A percentile compares a stretch with the other conserved stretches of the same genome.
These are phyloP conservation scores for Acanthis flammea DNA, from an alignment of 2,797 vertebrate genomes.

Conservation along the genomic window DNA sequence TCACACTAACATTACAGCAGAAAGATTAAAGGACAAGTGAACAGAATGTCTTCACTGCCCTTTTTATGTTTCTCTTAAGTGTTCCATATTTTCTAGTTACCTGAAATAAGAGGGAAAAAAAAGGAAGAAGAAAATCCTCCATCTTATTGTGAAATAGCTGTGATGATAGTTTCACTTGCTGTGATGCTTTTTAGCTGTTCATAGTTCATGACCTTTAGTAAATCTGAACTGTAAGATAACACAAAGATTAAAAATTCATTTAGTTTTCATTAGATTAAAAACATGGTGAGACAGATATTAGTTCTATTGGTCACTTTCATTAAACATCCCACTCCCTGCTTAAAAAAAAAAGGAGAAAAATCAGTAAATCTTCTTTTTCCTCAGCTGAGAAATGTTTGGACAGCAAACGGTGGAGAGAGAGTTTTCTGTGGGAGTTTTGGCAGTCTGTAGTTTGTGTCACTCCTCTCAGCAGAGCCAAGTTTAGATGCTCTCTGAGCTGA, in stretches of 20 bases:
- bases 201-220: not conserved
- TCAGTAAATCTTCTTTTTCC: not conserved
- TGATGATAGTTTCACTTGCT: conserved; percentile 4
- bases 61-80: not conserved
- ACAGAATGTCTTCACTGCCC: conserved; percentile 20
- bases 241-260: not conserved
- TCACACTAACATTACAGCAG: not conserved
- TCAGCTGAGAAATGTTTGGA: not conserved
- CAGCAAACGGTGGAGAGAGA: not conserved
- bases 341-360: too few relatives aligned
- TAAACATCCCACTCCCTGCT: fast-evolving
- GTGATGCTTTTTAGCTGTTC: not conserved
- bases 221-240: not conserved
- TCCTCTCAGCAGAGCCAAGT: conserved; percentile 10
- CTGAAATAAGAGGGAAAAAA: not conserved
- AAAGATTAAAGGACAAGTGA: not conserved
- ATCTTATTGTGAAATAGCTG: conserved; percentile 25
- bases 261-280: not conserved
- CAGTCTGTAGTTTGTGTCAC: not conserved
- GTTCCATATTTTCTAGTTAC: conserved; percentile 9
- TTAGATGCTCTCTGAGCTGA: not conserved
- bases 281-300: not conserved
- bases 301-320: not conserved
- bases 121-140: not conserved
- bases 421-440: conserved; percentile 25